phyloP scores from a whole-genome alignment of 1,140 invertebrate genomes.

The Asobara japonica region DNA sequence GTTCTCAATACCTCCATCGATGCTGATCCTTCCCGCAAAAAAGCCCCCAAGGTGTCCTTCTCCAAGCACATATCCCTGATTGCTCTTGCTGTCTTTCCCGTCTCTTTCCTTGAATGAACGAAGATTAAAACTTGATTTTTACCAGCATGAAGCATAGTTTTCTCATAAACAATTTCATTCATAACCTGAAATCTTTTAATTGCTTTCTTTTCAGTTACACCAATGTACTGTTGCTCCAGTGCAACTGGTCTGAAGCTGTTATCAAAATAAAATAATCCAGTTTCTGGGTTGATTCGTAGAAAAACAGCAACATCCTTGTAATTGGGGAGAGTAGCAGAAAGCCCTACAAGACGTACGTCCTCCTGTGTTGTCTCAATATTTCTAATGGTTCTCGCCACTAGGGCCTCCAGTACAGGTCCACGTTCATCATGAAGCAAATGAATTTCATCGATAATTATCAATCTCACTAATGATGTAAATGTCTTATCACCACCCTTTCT shows the following conservation, averaged over 20 bases:
- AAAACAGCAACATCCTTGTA: slow-evolving; percentile 98
- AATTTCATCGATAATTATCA: slow-evolving; percentile 99
- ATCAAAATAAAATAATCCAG: slow-evolving; percentile 97
- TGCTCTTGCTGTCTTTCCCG: slow-evolving; percentile 95
- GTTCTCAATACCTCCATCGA: slow-evolving; percentile 96
- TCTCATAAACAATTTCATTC: slow-evolving; percentile 99
- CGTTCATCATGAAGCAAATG: slow-evolving; percentile 98
- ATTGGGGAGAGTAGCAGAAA: slow-evolving; percentile 98
- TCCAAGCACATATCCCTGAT: slow-evolving; percentile 97
- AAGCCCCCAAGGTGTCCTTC: slow-evolving; percentile 95
- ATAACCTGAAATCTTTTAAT: slow-evolving; percentile 98
- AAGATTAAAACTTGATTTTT: slow-evolving; percentile 98
- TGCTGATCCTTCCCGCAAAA: slow-evolving; percentile 94
- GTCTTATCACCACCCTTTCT: slow-evolving; percentile 97
- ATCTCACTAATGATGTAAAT: slow-evolving; percentile 93
- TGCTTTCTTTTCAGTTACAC: slow-evolving; percentile 99
- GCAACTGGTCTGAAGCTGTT: slow-evolving; percentile 98
- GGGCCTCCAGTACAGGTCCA: slow-evolving; percentile 95
- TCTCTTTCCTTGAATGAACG: slow-evolving; percentile 99
- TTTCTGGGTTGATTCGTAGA: slow-evolving; percentile 86
- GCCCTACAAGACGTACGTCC: slow-evolving; percentile 92
- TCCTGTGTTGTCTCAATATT: slow-evolving; percentile 96
- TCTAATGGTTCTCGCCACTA: slow-evolving; percentile 94
- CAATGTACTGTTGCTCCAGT: slow-evolving; percentile 98
- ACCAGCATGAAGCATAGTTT: slow-evolving; percentile 98